A percentile compares a stretch with the other conserved stretches of the same genome.
Evolutionary conservation across 2,888 invertebrate species (phyloP).

Genomic region (Eupithecia subfuscata): DNA sequence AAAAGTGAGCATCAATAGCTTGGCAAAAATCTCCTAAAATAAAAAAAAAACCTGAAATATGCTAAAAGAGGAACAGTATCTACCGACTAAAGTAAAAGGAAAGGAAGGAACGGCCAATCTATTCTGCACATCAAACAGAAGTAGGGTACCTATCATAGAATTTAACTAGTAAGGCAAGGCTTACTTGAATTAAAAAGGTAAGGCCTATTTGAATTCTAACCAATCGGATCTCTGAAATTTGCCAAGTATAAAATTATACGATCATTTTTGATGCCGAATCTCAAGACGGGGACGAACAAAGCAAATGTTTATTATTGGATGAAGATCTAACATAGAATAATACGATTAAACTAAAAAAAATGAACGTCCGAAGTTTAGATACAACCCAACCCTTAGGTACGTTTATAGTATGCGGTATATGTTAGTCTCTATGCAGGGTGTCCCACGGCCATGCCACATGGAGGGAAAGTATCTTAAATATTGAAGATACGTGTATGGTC

Average conservation of each 20-base stretch:
- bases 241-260: not conserved
- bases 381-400: too few relatives aligned
- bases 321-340: not conserved
- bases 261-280: not conserved
- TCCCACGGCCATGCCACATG: too few relatives aligned
- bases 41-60: too few relatives aligned
- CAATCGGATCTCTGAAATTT: slow-evolving; percentile 47
- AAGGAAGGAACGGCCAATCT: not conserved
- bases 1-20: not conserved
- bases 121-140: not conserved
- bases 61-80: not conserved
- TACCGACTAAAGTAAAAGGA: not conserved
- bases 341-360: too few relatives aligned
- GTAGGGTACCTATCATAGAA: slow-evolving; percentile 51
- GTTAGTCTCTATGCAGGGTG: too few relatives aligned
- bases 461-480: too few relatives aligned
- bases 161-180: slow-evolving; percentile 47
- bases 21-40: not conserved
- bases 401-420: too few relatives aligned
- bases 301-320: not conserved
- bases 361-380: too few relatives aligned
- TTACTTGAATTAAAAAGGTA: slow-evolving; percentile 46
- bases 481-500: too few relatives aligned
- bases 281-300: not conserved
- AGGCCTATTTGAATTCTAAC: slow-evolving; percentile 61